Base-by-base conservation (phyloP, 2,888 invertebrate genomes). In the Aleiodes alternator region DNA sequence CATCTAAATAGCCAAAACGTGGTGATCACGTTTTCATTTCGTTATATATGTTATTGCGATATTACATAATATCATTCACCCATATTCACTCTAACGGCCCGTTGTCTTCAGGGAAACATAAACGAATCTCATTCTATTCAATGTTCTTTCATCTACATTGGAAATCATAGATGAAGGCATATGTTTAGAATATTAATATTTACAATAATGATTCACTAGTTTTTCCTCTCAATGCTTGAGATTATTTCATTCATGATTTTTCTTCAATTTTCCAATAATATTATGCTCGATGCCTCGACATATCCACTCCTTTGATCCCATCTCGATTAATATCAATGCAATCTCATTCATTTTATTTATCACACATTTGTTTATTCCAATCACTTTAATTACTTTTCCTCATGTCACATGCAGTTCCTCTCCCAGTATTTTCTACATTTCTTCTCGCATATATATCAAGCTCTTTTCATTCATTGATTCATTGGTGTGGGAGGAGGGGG, bases 161-260 rank as follows among this genome's bases (percentile, higher is more conserved):
- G 78, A 81, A 78, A 75, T 81, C 75, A 79, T 77, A 78, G 78
- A 81, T 80, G 12, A 82, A 84, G 84, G 84, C 84, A 83, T 81
- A 80, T 81, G 80, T 81, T 84, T 74, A 82, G 84, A 83, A 80
- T 80, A 81, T 82, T 77, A n/a, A 78, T 83, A 84, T 84, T 79
- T 84, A 84, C 84, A 84, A 83, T 82, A 80, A 79, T 82, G 80
- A 82, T 82, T 78, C 79, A 78, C 71, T 76, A 61, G n/a, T 74
- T 73, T 69, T 79, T 73, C 57, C 14, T 31, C 31, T n/a, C 31
- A 31, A 11, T 31, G 56, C 12, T 14, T 56, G 57, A 57, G 57
- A n/a, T 31, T 57, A 31, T 31, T 31, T 57, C 16, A 29, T 73
- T 69, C 69, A 70, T 68, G 55, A 69, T 66, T 64, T 23, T 34